Evolutionary conservation across 2,888 invertebrate genomes (phyloP), one percentile per base, ranked within the genome.

Genomic region (Andrena chrysosceles): DNA sequence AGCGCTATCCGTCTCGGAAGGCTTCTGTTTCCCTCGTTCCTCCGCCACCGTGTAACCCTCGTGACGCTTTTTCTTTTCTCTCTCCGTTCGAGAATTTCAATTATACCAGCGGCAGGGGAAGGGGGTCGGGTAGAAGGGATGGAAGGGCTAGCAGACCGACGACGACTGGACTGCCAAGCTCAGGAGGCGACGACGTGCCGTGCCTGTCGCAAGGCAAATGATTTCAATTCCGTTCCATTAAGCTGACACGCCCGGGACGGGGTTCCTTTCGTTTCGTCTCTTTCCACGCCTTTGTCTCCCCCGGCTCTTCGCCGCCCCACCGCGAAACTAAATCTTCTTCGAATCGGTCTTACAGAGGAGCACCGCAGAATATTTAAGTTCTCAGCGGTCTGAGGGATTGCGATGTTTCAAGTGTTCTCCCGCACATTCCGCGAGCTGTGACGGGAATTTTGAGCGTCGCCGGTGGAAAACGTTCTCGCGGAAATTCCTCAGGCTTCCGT

Each of bases 181-280:
- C 88, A 88, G 87, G 75, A 88, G 81, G 77, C 85, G 85, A 86
- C 83, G 85, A 82, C 88, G 87, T 82, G 86, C 83, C 85, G 64
- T 85, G 89, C 81, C 89, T 88, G 89, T 88, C 89, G 85, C 80
- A 67, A 86, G 76, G 86, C 86, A 86, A 88, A 88, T 88, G 85
- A 89, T 88, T 88, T 88, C 89, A 86, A 89, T 88, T 86, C 89
- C 87, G 85, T 88, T 89, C 87, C 88, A 89, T 88, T 89, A 88
- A 87, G 82, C 72, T 83, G 85, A 88, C 88, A 88, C 83, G 67
- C 62, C n/a, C 77, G 73, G 73, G 80, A 76, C 81, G 79, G 73
- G 77, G 77, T 81, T 63, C 75, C 64, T 60, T 64, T 71, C 78
- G 72, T 76, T 71, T 69, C 70, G 35, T 82, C 82, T 71, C 79